These are phyloP conservation scores for Torymus texanus DNA, from an alignment of 2,888 invertebrate species.

Conservation along the genomic window DNA sequence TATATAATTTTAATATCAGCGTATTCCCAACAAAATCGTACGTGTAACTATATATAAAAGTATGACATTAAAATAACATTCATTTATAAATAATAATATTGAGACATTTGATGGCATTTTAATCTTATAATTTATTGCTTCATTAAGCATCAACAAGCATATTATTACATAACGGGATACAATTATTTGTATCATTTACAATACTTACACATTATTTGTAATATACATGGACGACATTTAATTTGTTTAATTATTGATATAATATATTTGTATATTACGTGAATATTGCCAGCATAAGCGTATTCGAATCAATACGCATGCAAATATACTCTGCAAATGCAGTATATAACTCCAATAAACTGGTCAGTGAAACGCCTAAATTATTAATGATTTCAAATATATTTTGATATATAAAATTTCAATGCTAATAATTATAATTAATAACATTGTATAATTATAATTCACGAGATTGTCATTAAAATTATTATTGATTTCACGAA, in stretches of 20 bases:
- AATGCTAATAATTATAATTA: conserved; percentile 28
- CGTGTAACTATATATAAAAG: too few relatives aligned
- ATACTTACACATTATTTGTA: conserved; percentile 27
- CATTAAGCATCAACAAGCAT: conserved; percentile 50
- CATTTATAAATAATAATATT: too few relatives aligned
- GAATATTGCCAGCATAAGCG: conserved; percentile 27
- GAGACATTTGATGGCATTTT: neutral
- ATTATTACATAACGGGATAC: conserved; percentile 51
- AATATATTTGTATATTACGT: conserved; percentile 12
- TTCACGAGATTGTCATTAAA: conserved; percentile 35
- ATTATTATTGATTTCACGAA: conserved; percentile 5
- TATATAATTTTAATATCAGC: too few relatives aligned
- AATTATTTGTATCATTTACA: conserved; percentile 46
- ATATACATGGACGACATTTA: conserved; percentile 53
- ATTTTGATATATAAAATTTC: conserved; percentile 28
- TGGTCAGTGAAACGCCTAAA: conserved; percentile 13
- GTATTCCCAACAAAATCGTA: too few relatives aligned
- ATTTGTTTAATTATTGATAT: neutral
- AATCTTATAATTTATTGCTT: conserved; percentile 56
- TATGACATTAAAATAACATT: too few relatives aligned
- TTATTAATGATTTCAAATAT: conserved; percentile 26
- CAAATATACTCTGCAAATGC: conserved; percentile 18
- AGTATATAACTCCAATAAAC: conserved; percentile 12
- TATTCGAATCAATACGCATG: conserved; percentile 22
- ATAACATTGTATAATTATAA: conserved; percentile 3